Base-by-base conservation (phyloP, 2,797 vertebrate species). In the Diglossa cyanea region DNA sequence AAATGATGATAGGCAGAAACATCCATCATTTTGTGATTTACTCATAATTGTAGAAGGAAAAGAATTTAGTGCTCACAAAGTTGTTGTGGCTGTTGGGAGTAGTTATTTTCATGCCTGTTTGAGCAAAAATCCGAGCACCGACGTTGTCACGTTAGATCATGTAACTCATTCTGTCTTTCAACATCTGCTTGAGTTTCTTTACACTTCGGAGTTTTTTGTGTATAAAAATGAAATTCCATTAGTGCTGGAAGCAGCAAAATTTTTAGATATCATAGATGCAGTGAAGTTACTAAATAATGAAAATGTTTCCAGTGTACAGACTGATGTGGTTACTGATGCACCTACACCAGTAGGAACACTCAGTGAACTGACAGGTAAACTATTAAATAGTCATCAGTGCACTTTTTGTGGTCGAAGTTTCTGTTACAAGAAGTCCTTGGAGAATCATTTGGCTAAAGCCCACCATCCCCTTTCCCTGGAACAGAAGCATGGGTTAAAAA, bases 41-140 rank as follows among this genome's bases (percentile, higher is more conserved):
- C 98, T 98, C 3, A 98, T 99, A 94, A 97, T 98, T 25, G 99
- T 99, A 47, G 98, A 98, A 83, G 99, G 98, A 44, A 98, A 98
- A 87, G 97, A 98, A 51, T 99, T 98, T 39, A 98, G 96, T 2
- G 99, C 99, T 16, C 99, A 99, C 95, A 99, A 99, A 97, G 99
- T 99, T 63, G 99, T 99, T 7, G 97, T 99, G 88, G 99, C 99
- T 25, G 99, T 99, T 21, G 99, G 99, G 31, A 99, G 99, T 96
- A 99, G 99, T 97, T 99, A 99, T 95, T 99, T 99, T 93, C 98
- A 99, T 15, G 98, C 99, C 2, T 98, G 99, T 89, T 97, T 99
- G 92, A 99, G 98, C 90, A 99, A 99, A 97, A 99, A 99, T 95
- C 98, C 99, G 3, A 97, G 97, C 57, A 97, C 98, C 0, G 98